Evolutionary conservation across 2,113 vertebrate genomes (phyloP), one percentile per base, ranked within the genome.

Genomic region (Solea senegalensis): DNA sequence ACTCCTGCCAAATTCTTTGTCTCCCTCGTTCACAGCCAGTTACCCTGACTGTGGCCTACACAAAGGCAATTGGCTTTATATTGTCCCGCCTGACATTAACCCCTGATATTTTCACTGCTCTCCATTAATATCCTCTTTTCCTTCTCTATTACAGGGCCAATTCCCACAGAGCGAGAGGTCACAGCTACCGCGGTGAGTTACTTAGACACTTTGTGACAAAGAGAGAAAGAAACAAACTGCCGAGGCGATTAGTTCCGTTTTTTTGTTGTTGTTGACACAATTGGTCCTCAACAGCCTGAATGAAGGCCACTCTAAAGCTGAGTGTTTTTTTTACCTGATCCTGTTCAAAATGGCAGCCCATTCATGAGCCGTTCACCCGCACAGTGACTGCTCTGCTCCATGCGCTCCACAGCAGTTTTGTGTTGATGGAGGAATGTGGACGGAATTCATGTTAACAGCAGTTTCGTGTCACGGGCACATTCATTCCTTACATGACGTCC

Each of bases 1-100:
- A 71, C 91, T 89, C 13, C 79, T 90, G 89, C 92, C 92, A 86
- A 87, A 90, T 89, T 88, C 92, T 94, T 93, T 94, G 91, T 92
- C 86, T 84, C 69, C 57, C 79, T 84, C 81, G 78, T 90, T 91
- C 88, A 90, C 87, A 61, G 87, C 74, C 53, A 74, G 84, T 88
- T 90, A 92, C 86, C 86, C 71, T 15, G 69, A 88, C 85, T 69
- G 57, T 69, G 48, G 66, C 82, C 65, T 6, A 48, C 84, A 93
- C 92, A 93, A 93, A 90, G 86, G 80, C 82, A 84, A 83, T 86
- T 82, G 86, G 80, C 76, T 68, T 84, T 90, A 88, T 91, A 92
- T 90, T 90, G 91, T 92, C 82, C 56, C 2, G 41, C 34, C 78
- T 76, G 90, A 91, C 91, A 92, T 90, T 88, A 92, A 92, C 88